Conservation (phyloP, 2,113 vertebrate genomes). For the Zosterops hypoxanthus region DNA sequence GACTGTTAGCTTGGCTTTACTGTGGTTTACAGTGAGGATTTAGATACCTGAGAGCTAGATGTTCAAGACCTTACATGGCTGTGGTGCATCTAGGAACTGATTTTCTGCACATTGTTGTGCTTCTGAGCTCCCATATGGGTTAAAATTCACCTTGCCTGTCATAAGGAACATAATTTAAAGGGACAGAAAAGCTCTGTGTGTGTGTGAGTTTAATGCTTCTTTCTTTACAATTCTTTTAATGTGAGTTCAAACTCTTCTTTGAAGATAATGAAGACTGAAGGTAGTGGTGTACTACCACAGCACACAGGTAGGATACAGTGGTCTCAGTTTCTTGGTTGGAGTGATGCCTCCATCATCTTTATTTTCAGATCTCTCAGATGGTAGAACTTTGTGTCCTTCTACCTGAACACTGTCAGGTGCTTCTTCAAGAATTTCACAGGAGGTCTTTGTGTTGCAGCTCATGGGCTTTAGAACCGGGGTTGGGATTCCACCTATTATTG, state of each 20-base stretch:
- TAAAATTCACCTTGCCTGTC: background rate
- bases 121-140: background rate
- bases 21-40: background rate
- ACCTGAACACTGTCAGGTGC: background rate
- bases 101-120: background rate
- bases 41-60: background rate
- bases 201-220: too few species aligned
- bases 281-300: background rate
- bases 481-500: background rate
- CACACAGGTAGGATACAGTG: background rate
- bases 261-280: background rate
- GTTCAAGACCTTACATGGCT: background rate
- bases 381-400: background rate
- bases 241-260: background rate
- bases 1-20: background rate
- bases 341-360: background rate
- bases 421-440: background rate
- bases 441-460: accelerated
- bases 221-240: too few species aligned
- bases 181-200: background rate
- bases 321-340: background rate
- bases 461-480: background rate
- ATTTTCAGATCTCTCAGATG: background rate
- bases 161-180: background rate
- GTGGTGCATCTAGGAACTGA: background rate